A percentile compares a stretch with the other conserved stretches of the same genome.
Evolutionary conservation across 92 coral and sea anemone species (phyloP).

Genomic region (Epizoanthus rinbou): DNA sequence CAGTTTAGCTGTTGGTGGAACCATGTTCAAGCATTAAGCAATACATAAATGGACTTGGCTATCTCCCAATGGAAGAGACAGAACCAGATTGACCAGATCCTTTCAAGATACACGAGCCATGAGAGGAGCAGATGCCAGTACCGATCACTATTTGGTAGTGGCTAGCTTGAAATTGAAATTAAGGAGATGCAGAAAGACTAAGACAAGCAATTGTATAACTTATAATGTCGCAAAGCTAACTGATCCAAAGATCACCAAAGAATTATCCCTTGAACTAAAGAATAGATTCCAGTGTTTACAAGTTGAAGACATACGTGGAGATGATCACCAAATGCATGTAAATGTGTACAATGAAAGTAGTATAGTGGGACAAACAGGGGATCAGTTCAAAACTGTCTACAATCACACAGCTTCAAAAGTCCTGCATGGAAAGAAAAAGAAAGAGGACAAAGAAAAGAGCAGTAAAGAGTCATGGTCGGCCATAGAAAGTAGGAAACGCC

Average conservation of each 20-base stretch:
- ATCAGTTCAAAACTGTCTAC: no score
- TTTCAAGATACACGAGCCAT: not conserved
- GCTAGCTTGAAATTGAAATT: no score
- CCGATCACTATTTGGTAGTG: not conserved
- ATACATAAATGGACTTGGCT: slow-evolving; percentile 15
- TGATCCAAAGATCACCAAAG: not conserved
- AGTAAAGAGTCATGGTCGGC: not conserved
- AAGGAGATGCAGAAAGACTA: not conserved
- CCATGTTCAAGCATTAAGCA: not conserved
- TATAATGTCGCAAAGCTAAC: not conserved
- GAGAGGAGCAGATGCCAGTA: not conserved
- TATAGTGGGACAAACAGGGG: not conserved
- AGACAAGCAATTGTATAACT: not conserved
- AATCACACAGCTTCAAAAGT: not conserved
- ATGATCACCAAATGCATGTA: not conserved
- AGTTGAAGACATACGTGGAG: not conserved
- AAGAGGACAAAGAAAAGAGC: not conserved
- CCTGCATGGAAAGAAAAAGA: not conserved
- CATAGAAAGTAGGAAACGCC: not conserved
- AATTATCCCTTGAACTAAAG: not conserved
- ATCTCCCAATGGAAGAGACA: not conserved
- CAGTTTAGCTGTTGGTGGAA: not conserved
- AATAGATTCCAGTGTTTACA: not conserved
- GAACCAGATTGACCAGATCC: not conserved
- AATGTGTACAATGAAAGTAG: not conserved